These are phyloP conservation scores for Callimorpha dominula DNA, from an alignment of 2,888 invertebrate genomes.

Conservation along the genomic window DNA sequence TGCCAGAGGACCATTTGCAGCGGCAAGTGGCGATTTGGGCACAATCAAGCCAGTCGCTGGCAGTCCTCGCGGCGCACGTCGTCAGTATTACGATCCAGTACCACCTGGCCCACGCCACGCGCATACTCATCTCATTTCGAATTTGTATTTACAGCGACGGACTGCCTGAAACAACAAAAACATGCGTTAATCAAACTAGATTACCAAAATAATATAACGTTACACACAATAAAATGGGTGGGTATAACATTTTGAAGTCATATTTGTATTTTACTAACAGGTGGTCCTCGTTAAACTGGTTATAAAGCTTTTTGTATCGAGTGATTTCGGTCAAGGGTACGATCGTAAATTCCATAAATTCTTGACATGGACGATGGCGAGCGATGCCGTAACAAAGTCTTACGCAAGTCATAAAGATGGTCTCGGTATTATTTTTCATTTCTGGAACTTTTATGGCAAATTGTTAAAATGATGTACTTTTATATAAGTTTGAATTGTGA, in stretches of 20 bases:
- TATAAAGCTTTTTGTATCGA: conserved; percentile 56
- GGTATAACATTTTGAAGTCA: conserved; percentile 54
- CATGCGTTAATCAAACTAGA: conserved; percentile 66
- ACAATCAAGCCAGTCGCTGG: conserved; percentile 95
- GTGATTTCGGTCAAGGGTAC: conserved; percentile 62
- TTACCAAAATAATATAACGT: conserved; percentile 64
- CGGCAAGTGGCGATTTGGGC: conserved; percentile 93
- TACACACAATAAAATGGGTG: conserved; percentile 54
- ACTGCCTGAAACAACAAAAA: conserved; percentile 82
- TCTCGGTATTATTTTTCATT: conserved; percentile 25
- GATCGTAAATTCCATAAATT: conserved; percentile 49
- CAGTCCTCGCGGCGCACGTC: conserved; percentile 82
- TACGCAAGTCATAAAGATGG: conserved; percentile 43
- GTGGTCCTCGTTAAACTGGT: conserved; percentile 55
- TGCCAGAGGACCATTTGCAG: conserved; percentile 97
- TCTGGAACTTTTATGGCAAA: conserved; percentile 23
- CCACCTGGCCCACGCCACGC: conserved; percentile 86
- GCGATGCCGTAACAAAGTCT: conserved; percentile 41
- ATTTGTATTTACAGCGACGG: conserved; percentile 82
- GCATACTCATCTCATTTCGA: conserved; percentile 87
- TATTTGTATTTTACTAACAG: conserved; percentile 62
- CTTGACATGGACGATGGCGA: conserved; percentile 32
- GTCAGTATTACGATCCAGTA: conserved; percentile 85
- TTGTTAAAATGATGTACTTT: conserved; percentile 35
- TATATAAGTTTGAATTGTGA: conserved; percentile 22